A percentile compares a stretch with the other conserved stretches of the same genome.
Conservation (phyloP, 2,888 invertebrate genomes). For the Leptopilina myrica region DNA sequence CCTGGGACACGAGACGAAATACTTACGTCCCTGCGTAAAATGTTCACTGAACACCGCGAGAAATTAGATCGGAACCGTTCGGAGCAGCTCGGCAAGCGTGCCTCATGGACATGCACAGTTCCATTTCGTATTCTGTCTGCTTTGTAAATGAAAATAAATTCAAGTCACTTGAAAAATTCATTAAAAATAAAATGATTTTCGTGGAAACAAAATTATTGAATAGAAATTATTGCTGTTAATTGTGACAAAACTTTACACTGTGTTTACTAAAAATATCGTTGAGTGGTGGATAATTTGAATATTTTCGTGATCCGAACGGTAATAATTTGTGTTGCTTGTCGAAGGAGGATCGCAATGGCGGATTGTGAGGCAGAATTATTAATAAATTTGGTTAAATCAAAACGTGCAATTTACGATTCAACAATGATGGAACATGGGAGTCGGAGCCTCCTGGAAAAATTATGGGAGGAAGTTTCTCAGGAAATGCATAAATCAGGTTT, state of each 20-base stretch:
- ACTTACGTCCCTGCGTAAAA: not conserved
- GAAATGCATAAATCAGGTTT: constrained; percentile 34
- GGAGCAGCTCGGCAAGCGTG: constrained; percentile 20
- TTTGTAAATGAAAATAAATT: too few species aligned
- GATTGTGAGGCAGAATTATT: constrained; percentile 35
- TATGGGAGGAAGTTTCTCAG: constrained; percentile 21
- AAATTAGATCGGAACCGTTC: constrained; percentile 12
- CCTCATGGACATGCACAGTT: not conserved
- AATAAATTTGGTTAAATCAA: constrained; percentile 32
- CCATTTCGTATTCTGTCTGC: too few species aligned
- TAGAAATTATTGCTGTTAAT: too few species aligned
- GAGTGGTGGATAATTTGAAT: not conserved
- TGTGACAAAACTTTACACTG: too few species aligned
- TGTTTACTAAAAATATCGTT: not conserved
- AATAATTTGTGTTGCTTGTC: not conserved
- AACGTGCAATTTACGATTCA: constrained; percentile 34
- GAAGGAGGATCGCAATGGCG: not conserved
- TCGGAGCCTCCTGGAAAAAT: constrained; percentile 18
- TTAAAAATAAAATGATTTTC: too few species aligned
- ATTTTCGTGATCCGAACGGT: constrained; percentile 17
- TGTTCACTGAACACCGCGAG: not conserved
- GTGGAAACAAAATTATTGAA: too few species aligned
- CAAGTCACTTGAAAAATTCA: too few species aligned
- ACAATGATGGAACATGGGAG: constrained; percentile 31
- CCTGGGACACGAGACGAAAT: not conserved